phyloP scores from a whole-genome alignment of 2,797 vertebrate species.

The Argya squamiceps region DNA sequence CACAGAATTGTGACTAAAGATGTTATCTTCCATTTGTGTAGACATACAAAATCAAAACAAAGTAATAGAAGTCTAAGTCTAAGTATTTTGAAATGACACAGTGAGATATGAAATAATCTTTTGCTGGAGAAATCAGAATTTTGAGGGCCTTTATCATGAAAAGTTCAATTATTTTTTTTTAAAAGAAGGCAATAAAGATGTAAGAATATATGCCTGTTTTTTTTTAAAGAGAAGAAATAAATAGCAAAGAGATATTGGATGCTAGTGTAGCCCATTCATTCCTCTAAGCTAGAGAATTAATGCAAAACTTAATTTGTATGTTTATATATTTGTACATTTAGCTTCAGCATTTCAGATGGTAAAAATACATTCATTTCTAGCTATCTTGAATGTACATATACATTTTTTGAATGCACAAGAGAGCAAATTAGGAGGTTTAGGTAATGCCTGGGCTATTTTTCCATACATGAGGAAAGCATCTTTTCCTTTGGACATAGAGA shows the following conservation, averaged over 20 bases:
- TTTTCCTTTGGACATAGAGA: not conserved
- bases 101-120: slow-evolving; percentile 16
- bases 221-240: not conserved
- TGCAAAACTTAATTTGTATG: not conserved
- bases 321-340: not conserved
- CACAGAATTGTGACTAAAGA: slow-evolving; percentile 65
- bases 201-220: not conserved
- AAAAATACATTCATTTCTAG: not conserved
- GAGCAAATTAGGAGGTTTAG: not conserved
- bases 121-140: not conserved
- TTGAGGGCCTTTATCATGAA: not conserved
- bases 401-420: not conserved
- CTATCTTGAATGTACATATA: not conserved
- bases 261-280: not conserved
- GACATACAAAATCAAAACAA: slow-evolving; percentile 51
- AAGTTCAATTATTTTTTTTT: not conserved
- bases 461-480: not conserved
- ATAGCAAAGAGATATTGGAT: not conserved
- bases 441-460: not conserved
- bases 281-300: not conserved
- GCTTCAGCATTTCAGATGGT: not conserved
- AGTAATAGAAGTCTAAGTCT: not conserved
- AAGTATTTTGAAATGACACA: slow-evolving; percentile 14
- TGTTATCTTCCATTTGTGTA: slow-evolving; percentile 73
- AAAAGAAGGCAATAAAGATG: not conserved